Evolutionary conservation across 2,797 vertebrate species (phyloP), one percentile per base, ranked within the genome.

Genomic region (Lacerta bilineata): DNA sequence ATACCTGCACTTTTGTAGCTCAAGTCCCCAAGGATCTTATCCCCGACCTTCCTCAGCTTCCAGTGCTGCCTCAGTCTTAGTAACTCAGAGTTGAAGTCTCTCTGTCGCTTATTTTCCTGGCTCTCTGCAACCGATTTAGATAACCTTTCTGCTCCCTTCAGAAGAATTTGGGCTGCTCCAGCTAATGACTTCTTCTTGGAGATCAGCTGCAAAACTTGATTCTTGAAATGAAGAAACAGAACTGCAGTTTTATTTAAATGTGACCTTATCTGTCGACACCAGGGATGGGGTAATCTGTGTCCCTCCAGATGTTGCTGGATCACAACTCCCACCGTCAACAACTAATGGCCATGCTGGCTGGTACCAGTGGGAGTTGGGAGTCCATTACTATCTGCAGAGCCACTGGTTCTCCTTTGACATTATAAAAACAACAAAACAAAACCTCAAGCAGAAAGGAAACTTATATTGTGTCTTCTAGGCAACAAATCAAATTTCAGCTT

Each of bases 11-110:
- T 99, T 93, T 98, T 97, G 96, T 99, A 99, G 96, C 99, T 99
- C 89, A 99, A 97, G 92, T 99, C 99, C 1, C 99, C 99, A 61
- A 99, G 97, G 93, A 99, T 99, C 97, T 99, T 99, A 96, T 99
- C 99, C 85, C 99, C 98, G 7, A 99, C 98, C 97, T 99, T 99
- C 87, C 99, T 98, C 20, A 99, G 97, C 88, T 99, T 99, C 99
- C 99, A 99, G 92, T 99, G 99, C 0, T 99, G 99, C 39, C 98
- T 97, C 27, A 99, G 95, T 3, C 98, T 95, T 84, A 99, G 96
- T 76, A 99, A 97, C 88, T 99, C 99, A 0, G 98, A 98, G 93
- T 99, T 99, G 93, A 99, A 99, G 95, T 99, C 99, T 89, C 98
- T 96, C 94, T 99, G 99, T 25, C 99, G 95, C 84, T 98, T 97